Conservation (phyloP, 2,888 invertebrate species). For the Drosophila suboccidentalis region DNA sequence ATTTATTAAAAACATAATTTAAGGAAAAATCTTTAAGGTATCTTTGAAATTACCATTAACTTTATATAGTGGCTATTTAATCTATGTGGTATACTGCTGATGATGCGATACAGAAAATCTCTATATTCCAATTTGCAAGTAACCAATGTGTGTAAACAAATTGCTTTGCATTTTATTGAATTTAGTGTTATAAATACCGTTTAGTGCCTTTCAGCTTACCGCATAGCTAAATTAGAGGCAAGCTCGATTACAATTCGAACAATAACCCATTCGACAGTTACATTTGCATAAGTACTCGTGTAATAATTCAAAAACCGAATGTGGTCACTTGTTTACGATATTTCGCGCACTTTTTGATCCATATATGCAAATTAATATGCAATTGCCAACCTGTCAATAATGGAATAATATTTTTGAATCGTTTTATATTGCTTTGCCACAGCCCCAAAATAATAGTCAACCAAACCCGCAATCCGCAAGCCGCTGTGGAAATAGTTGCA, state of each 20-base stretch:
- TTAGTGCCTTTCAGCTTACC: constrained; percentile 55
- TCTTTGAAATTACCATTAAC: no score
- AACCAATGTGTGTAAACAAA: constrained; percentile 12
- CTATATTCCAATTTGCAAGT: constrained; percentile 22
- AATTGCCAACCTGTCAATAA: constrained; percentile 65
- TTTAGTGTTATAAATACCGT: constrained; percentile 63
- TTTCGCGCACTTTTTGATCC: constrained; percentile 9
- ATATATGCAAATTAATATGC: constrained; percentile 63
- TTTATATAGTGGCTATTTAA: no score
- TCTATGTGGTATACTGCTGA: neutral
- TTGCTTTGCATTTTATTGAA: constrained; percentile 51
- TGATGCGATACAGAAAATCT: neutral
- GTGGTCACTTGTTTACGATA: constrained; percentile 60
- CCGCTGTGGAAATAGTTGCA: neutral
- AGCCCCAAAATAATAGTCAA: no score
- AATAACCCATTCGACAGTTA: constrained; percentile 17
- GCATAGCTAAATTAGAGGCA: constrained; percentile 69
- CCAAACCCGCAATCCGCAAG: constrained; percentile 14
- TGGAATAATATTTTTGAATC: constrained; percentile 73
- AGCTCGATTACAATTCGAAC: constrained; percentile 39
- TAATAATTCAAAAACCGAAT: constrained; percentile 55
- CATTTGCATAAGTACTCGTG: constrained; percentile 1
- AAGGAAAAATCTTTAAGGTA: no score
- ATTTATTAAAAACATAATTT: no score
- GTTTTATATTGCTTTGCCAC: constrained; percentile 36